Base-by-base conservation (phyloP, 2,113 vertebrate genomes). In the Myiozetetes cayanensis region DNA sequence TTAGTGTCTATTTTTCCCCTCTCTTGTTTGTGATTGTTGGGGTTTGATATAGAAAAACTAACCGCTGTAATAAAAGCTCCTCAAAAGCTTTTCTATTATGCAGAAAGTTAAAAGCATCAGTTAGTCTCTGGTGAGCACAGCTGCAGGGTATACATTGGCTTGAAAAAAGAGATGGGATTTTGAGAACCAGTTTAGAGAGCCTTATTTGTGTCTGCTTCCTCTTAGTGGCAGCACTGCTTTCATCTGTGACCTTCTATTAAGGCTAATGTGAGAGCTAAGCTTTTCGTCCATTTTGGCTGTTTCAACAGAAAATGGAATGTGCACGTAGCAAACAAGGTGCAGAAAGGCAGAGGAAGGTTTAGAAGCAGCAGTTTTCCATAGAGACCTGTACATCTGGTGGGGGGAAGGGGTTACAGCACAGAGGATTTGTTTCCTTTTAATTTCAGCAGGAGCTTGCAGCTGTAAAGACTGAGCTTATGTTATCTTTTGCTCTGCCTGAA, bases 271-370 rank as follows among this genome's bases (percentile, higher is more conserved):
- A 73, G 81, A 91, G 75, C 90, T 94, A 46, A 89, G 93, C 93
- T 96, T 93, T 92, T 65, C 87, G 95, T 96, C 93, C 87, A 85
- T 96, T 90, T 94, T 62, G 85, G 87, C 95, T 72, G 82, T 94
- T 96, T 93, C 92, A 88, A 80, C 82, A 94, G 90, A 83, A 96
- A 93, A 92, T 41, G 43, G 59, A 88, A 84, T 8, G 72, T 85
- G 47, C 39, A 4, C 41, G 44, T 28, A 46, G 75, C 83, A 86
- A 80, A 56, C 55, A 61, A 81, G 67, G 79, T 71, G 65, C 39
- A 31, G 85, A 50, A 66, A 44, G 28, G 56, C 76, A 67, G 85
- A 70, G 75, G 76, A 23, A 52, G 76, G 61, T 77, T 88, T 71
- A 65, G 92, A 93, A 90, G 68, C 14, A 87, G 80, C 56, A 49